Evolutionary conservation across 2,113 vertebrate species (phyloP).

Genomic region (Castor canadensis): DNA sequence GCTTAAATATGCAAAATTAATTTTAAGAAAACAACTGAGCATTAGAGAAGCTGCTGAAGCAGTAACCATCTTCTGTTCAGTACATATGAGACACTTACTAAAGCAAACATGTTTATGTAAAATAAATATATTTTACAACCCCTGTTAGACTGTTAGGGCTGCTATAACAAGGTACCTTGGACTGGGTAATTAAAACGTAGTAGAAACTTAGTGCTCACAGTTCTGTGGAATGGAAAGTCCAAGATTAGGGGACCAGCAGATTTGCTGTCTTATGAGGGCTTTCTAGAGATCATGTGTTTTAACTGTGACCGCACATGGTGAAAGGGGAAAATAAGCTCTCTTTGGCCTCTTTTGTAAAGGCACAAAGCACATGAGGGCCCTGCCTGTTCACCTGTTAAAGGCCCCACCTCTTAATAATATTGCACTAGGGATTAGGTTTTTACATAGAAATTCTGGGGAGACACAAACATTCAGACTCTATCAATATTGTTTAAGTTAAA

Average conservation of each 20-base stretch:
- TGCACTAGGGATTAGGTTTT: too few relatives aligned
- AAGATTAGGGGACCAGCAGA: neutral
- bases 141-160: neutral
- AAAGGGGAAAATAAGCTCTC: neutral
- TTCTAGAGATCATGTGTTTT: neutral
- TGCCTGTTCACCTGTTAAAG: neutral
- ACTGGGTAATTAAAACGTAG: too few relatives aligned
- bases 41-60: neutral
- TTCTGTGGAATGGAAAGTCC: neutral
- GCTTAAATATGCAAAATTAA: constrained; percentile 9
- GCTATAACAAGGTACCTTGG: too few relatives aligned
- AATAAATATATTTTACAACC: constrained; percentile 3
- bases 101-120: constrained; percentile 35
- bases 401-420: neutral
- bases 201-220: too few relatives aligned
- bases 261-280: neutral
- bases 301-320: neutral
- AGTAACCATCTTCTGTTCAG: neutral
- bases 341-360: neutral
- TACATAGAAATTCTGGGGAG: neutral
- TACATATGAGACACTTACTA: neutral
- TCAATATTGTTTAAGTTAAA: neutral
- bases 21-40: constrained; percentile 11
- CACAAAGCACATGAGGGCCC: neutral
- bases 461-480: neutral